Conservation (phyloP, 2,888 invertebrate genomes). For the Ennomos quercinarius region DNA sequence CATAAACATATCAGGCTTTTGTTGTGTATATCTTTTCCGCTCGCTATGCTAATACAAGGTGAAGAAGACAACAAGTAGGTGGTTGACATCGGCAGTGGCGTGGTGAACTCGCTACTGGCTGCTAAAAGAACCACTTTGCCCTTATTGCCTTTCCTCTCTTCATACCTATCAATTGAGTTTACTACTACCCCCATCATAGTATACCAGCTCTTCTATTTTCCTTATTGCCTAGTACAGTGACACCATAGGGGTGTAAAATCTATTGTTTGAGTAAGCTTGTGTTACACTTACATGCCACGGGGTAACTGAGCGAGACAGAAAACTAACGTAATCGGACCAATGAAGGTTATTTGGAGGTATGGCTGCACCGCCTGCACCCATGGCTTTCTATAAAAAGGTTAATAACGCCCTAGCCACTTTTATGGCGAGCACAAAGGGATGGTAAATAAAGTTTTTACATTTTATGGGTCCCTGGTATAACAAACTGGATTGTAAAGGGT, state of each 20-base stretch:
- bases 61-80: too few species aligned
- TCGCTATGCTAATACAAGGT: too few species aligned
- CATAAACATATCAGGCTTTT: too few species aligned
- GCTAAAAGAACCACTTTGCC: too few species aligned
- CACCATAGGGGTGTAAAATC: constrained; percentile 68
- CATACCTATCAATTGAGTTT: too few species aligned
- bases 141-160: too few species aligned
- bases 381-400: constrained; percentile 26
- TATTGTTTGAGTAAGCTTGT: constrained; percentile 49
- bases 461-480: constrained; percentile 45
- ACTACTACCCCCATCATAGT: constrained; percentile 41
- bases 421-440: constrained; percentile 23
- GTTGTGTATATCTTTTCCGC: too few species aligned
- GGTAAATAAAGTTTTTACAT: constrained; percentile 25
- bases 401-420: constrained; percentile 25
- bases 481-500: constrained; percentile 38
- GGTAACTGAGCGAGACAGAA: constrained; percentile 37
- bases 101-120: too few species aligned
- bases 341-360: constrained; percentile 16
- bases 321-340: constrained; percentile 24
- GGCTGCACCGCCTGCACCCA: constrained; percentile 8
- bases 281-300: constrained; percentile 21
- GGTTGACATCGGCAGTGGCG: too few species aligned
- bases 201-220: constrained; percentile 56
- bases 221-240: constrained; percentile 68